Evolutionary conservation across 2,888 invertebrate species (phyloP), one percentile per base, ranked within the genome.

Genomic region (Platypus cylindrus): DNA sequence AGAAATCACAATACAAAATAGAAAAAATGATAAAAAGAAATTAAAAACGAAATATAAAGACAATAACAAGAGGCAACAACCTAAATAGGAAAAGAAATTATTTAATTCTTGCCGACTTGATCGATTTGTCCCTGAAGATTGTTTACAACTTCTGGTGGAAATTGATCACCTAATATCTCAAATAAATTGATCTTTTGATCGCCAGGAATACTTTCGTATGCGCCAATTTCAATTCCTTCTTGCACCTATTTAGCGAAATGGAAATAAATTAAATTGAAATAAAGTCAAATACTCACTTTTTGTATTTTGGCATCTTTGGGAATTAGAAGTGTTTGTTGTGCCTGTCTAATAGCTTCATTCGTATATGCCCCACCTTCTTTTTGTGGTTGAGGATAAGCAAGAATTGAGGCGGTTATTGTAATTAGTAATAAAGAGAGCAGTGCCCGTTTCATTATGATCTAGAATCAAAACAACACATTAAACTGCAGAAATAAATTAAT

Each of bases 241-340:
- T 85, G 80, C 2, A 81, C 80, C 75, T 75, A 36, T 23, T 32
- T 52, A 44, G 51, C 27, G 28, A 22, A 8, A 22, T 37, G 17
- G n/a, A n/a, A n/a, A n/a, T n/a, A n/a, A n/a, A n/a, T n/a, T n/a
- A n/a, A n/a, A n/a, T n/a, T n/a, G n/a, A n/a, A n/a, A n/a, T n/a
- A n/a, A n/a, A n/a, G n/a, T n/a, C n/a, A n/a, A n/a, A n/a, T n/a
- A 44, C 47, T 50, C 51, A 78, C 81, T 62, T 83, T 84, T 62
- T 86, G 86, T 45, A 87, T 87, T 55, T 80, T 75, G 22, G 86
- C 86, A 58, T 85, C 84, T 58, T 80, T 80, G 11, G 87, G 87
- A 49, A 86, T 85, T 41, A 87, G 70, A 53, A 75, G 77, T 3
- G 85, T 85, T 62, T 77, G 81, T 63, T 86, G 85, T 1, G 86